Evolutionary conservation across 35 echinoderm and acorn worm species (phyloP), one percentile per base, ranked within the genome.

Genomic region (Ptychodera flava): DNA sequence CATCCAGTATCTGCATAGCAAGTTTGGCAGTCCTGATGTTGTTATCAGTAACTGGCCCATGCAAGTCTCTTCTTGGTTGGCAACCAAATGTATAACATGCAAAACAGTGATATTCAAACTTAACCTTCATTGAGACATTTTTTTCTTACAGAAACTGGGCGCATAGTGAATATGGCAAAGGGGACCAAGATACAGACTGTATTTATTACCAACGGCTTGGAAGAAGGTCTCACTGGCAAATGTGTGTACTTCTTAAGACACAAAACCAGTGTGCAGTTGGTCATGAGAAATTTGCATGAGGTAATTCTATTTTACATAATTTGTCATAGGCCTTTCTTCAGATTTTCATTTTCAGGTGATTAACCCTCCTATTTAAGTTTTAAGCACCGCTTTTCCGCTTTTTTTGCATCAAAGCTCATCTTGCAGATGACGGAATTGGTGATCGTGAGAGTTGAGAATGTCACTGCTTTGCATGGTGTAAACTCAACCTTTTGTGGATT

Each of bases 181-280:
- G 96, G 93, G 33, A 14, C 90, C 28, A 92, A 91, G 78, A 97
- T 97, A 85, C 85, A 86, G 88, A 87, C 90, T 31, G 83, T 99
- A 36, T 94, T 99, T 81, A 88, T 94, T 79, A 99, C 96, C 29
- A 82, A 85, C 88, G 92, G 96, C 15, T 32, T 52, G 31, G 77
- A 86, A 75, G 96, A 99, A 83, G 90, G 87, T 52, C 84, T 94
- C 35, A 91, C 86, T 76, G 96, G 92, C 6, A 90, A 93, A 78
- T 99, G 96, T 79, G 80, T 99, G 35, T 99, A 91, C 90, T 99
- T 99, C 86, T 76, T 99, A 16, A 86, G 93, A 37, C 35, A 84
- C 1, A 89, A 82, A 30, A 83, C 91, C 52, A 77, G 83, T 76
- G 78, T 52, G n/a, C 78, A 35, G 22, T 80, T 99, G n/a, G 92